Evolutionary conservation across 2,888 invertebrate genomes (phyloP), one percentile per base, ranked within the genome.

Genomic region (Diaprepes abbreviatus): DNA sequence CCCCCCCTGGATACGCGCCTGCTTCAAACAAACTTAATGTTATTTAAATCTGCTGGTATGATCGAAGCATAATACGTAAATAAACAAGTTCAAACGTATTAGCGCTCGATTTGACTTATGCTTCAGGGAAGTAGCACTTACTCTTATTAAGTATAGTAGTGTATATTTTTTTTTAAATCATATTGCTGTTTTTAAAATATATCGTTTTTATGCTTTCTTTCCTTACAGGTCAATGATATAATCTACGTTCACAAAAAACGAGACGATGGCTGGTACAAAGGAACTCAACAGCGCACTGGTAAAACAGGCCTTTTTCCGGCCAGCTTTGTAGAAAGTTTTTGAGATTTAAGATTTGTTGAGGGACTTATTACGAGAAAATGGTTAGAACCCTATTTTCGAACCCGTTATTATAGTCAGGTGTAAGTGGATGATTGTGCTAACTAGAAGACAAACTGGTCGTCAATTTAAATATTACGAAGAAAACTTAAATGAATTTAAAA

Each of bases 211-310:
- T n/a, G n/a, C n/a, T 16, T 54, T 10, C 1, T 3, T 45, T 17
- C 16, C 40, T 65, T 65, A 10, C 40, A 71, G 71, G 91, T 96
- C 38, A 95, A 96, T 71, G 97, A 97, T 80, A 91, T 96, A 64
- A 95, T 97, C 74, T 91, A 94, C 77, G 96, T 97, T 16, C 93
- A 94, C 79, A 93, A 93, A 79, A 96, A 96, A 81, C 90, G 96
- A 59, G 96, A 96, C 58, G 96, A 97, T 81, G 97, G 97, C 52
- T 97, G 97, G 97, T 97, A 93, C 85, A 96, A 96, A 82, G 97
- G 97, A 16, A 96, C 95, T 0, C 89, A 94, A 75, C 92, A 94
- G 76, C 89, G 95, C 64, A 96, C 95, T 1, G 96, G 96, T 35
- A 92, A 94, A 77, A 94, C 94, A 3, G 97, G 97, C n/a, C 88